These are phyloP conservation scores for Campoplex capitator DNA, from an alignment of 2,888 invertebrate species.

Conservation along the genomic window DNA sequence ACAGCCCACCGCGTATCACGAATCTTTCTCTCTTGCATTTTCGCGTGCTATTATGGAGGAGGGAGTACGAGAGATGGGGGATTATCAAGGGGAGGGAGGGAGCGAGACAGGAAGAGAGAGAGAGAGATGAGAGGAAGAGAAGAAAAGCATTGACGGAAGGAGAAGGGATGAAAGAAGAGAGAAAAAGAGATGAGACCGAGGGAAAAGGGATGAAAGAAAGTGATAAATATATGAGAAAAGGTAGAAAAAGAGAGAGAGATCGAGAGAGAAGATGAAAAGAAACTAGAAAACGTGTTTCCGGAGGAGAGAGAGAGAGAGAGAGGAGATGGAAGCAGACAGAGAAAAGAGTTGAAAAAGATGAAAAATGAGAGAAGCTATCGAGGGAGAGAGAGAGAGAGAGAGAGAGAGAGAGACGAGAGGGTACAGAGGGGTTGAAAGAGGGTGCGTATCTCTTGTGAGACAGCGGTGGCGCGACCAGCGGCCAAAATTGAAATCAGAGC, in stretches of 20 bases:
- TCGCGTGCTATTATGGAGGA: slow-evolving; percentile 19
- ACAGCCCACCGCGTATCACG: slow-evolving; percentile 21
- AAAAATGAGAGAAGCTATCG: slow-evolving; percentile 23
- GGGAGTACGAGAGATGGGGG: slow-evolving; percentile 14
- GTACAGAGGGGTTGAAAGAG: slow-evolving; percentile 43
- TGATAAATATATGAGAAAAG: slow-evolving; percentile 19
- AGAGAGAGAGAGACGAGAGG: slow-evolving; percentile 20
- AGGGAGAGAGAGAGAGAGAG: slow-evolving; percentile 27
- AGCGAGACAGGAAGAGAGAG: not conserved
- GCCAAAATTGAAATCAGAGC: slow-evolving; percentile 81
- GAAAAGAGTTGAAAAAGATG: not conserved
- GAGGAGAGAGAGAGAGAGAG: not conserved
- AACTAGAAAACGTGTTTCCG: slow-evolving; percentile 28
- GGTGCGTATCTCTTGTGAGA: slow-evolving; percentile 62
- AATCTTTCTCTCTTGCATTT: slow-evolving; percentile 37
- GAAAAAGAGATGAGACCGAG: slow-evolving; percentile 7
- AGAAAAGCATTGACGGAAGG: not conserved
- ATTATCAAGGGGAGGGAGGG: slow-evolving; percentile 6
- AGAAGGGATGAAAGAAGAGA: not conserved
- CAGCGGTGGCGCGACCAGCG: slow-evolving; percentile 77
- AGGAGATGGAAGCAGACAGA: not conserved
- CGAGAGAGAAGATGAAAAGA: not conserved
- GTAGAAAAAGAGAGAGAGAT: slow-evolving; percentile 1
- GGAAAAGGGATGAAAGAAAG: slow-evolving; percentile 48
- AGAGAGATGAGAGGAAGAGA: slow-evolving; percentile 3